Evolutionary conservation across 1,140 invertebrate genomes (phyloP).

Genomic region (Phymastichus coffea): DNA sequence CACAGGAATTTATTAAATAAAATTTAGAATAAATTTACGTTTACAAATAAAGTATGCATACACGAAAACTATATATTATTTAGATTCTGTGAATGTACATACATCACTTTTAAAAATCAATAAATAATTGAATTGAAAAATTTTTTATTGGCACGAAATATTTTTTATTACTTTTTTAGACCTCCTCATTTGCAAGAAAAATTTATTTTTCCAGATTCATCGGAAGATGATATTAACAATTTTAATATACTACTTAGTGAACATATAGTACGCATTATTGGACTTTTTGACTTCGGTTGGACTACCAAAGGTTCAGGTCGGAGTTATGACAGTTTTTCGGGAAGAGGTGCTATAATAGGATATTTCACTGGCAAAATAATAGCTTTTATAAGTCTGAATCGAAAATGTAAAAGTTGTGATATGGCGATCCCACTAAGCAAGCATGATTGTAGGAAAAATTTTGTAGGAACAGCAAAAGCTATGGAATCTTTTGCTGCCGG

Average conservation of each 20-base stretch:
- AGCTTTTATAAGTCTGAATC: not conserved
- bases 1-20: too few relatives aligned
- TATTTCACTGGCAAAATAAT: constrained; percentile 17
- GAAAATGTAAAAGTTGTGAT: constrained; percentile 23
- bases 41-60: too few relatives aligned
- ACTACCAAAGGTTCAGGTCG: constrained; percentile 13
- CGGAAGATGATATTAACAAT: not conserved
- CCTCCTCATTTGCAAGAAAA: constrained; percentile 9
- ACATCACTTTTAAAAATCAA: too few relatives aligned
- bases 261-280: constrained; percentile 9
- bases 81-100: too few relatives aligned
- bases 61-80: too few relatives aligned
- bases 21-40: too few relatives aligned
- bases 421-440: not conserved
- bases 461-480: constrained; percentile 1
- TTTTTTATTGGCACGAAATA: too few relatives aligned
- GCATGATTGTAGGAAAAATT: too few relatives aligned
- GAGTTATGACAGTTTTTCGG: constrained; percentile 17
- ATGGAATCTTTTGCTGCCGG: not conserved
- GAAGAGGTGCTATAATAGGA: constrained; percentile 10
- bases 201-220: not conserved
- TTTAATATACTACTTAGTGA: not conserved
- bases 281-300: constrained; percentile 17
- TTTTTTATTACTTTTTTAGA: not conserved
- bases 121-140: too few relatives aligned